phyloP scores from a whole-genome alignment of 2,113 vertebrate genomes.

The Callipepla squamata region DNA sequence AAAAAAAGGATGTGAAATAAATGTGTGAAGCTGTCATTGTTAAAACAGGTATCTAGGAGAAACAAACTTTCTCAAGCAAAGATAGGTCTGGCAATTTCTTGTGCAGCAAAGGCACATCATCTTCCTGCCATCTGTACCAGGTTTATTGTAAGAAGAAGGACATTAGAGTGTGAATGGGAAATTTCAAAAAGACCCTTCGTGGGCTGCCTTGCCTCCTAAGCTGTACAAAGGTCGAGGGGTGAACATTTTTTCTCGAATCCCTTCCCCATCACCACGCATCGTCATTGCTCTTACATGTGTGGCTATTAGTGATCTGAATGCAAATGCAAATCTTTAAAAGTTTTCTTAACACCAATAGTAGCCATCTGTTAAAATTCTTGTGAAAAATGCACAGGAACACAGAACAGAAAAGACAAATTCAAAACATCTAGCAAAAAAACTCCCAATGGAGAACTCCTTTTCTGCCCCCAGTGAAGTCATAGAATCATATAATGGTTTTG shows the following conservation, averaged over 20 bases:
- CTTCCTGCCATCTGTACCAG: background rate
- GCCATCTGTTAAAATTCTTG: background rate
- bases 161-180: background rate
- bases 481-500: too few species aligned
- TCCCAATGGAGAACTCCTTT: background rate
- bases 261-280: background rate
- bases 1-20: background rate
- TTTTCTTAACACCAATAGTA: background rate
- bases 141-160: background rate
- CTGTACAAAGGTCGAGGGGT: fast-evolving
- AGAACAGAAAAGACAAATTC: background rate
- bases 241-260: background rate
- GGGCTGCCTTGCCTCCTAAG: background rate
- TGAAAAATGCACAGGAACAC: background rate
- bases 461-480: background rate
- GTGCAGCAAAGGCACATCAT: background rate
- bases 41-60: background rate
- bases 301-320: background rate
- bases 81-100: background rate
- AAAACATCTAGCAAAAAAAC: background rate
- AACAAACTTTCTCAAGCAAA: background rate
- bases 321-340: background rate
- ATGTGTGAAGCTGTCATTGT: background rate
- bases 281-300: background rate
- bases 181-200: background rate